Conservation (phyloP, 2,888 invertebrate genomes). For the Nephrotoma flavescens region DNA sequence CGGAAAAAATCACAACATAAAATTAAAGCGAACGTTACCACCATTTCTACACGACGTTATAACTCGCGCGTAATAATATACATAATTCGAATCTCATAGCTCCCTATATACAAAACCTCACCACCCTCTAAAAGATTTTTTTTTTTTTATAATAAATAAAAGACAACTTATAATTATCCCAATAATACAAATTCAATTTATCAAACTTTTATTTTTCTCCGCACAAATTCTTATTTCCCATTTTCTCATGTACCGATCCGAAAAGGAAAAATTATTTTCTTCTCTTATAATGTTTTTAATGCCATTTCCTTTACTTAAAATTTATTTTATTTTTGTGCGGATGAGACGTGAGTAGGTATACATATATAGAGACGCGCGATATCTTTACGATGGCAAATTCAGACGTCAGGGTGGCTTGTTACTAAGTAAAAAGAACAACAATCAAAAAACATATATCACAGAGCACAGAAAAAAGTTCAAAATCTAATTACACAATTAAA, state of each 20-base stretch:
- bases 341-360: not conserved
- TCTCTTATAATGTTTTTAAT: too few relatives aligned
- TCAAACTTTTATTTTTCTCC: not conserved
- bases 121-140: not conserved
- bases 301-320: too few relatives aligned
- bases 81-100: not conserved
- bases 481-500: not conserved
- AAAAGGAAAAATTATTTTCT: too few relatives aligned
- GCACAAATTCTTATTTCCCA: not conserved
- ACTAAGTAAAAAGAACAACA: not conserved
- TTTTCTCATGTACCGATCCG: not conserved
- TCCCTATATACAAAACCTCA: not conserved
- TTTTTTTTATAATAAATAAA: not conserved
- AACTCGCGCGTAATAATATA: not conserved
- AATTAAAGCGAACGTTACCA: too few relatives aligned
- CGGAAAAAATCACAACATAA: not conserved
- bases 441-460: not conserved
- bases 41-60: too few relatives aligned
- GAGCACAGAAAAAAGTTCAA: not conserved
- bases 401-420: not conserved
- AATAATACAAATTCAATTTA: not conserved
- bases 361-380: not conserved
- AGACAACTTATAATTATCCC: not conserved
- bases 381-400: not conserved
- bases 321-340: too few relatives aligned